Base-by-base conservation (phyloP, 2,888 invertebrate genomes). In the Reticulitermes lucifugus region DNA sequence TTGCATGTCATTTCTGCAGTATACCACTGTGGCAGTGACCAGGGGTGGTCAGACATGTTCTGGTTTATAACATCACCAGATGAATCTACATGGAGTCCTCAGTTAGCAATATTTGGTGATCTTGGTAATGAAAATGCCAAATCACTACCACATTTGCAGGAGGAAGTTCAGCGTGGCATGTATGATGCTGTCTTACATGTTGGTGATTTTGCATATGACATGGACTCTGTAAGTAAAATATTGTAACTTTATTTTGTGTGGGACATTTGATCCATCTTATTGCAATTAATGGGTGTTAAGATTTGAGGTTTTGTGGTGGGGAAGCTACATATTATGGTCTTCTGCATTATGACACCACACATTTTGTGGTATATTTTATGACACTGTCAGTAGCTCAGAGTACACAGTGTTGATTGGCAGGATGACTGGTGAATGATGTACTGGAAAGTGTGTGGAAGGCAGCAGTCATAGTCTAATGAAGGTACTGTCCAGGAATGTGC, bases 161-260 rank as follows among this genome's bases (percentile, higher is more conserved):
- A 96, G 88, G 98, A 98, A 89, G 94, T 96, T 0, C 95, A 97
- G 89, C 92, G 93, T 75, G 95, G 94, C 18, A 91, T 94, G 90
- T 98, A 97, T 90, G 97, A 98, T 92, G 94, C 96, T 85, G 94
- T 84, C 93, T 35, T 98, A 84, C 98, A 98, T 91, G 96, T 98
- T 73, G 98, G 98, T 0, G 98, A 98, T 92, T 97, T 98, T 91
- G 98, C 98, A 0, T 98, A 98, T 91, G 97, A 98, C 91, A 96
- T 98, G 97, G 92, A 97, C 90, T 92, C 94, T 35, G 93, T 93
- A 90, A 90, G 90, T 88, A 46, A 25, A 25, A 51, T 35, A 10
- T 80, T 84, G 18, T 9, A n/a, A 12, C 60, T 60, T 21, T 60
- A n/a, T 60, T 51, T 51, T 60, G 2, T 21, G 6, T 60, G 18